These are phyloP conservation scores for Homarus americanus DNA, from an alignment of 1,140 invertebrate genomes.

Conservation along the genomic window DNA sequence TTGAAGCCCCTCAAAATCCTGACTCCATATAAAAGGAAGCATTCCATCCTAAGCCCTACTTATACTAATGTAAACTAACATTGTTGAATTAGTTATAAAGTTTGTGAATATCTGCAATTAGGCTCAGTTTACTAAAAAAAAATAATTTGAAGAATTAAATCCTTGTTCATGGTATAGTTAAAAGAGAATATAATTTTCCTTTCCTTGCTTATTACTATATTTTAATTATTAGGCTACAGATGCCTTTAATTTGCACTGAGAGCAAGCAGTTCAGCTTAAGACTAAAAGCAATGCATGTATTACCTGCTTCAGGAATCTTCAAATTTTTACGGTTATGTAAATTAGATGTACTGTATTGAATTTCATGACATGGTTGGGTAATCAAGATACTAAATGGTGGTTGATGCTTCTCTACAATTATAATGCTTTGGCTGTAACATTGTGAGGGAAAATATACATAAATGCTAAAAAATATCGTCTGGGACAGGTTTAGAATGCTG, in stretches of 20 bases:
- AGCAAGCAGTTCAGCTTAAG: conserved; percentile 13
- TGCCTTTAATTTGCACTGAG: not conserved
- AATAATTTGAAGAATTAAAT: not conserved
- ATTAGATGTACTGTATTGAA: not conserved
- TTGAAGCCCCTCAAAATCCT: conserved; percentile 4
- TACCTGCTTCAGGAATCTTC: conserved; percentile 24
- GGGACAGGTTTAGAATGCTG: conserved; percentile 33
- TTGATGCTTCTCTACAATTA: not conserved
- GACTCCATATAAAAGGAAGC: not conserved
- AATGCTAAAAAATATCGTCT: conserved; percentile 18
- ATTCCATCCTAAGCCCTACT: not conserved
- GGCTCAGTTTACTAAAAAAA: not conserved
- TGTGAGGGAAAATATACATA: not conserved
- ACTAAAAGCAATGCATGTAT: conserved; percentile 19
- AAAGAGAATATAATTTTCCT: not conserved
- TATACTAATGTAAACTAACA: not conserved
- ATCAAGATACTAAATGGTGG: not conserved
- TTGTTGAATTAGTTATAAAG: not conserved
- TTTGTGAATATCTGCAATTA: not conserved
- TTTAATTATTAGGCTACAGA: conserved; percentile 2
- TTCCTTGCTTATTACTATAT: conserved; percentile 1
- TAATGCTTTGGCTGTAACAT: conserved; percentile 16
- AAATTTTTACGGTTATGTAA: not conserved
- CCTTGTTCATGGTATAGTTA: conserved; percentile 38
- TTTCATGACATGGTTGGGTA: no score